phyloP scores from a whole-genome alignment of 2,797 vertebrate species.

The Enteromius fasciolatus region DNA sequence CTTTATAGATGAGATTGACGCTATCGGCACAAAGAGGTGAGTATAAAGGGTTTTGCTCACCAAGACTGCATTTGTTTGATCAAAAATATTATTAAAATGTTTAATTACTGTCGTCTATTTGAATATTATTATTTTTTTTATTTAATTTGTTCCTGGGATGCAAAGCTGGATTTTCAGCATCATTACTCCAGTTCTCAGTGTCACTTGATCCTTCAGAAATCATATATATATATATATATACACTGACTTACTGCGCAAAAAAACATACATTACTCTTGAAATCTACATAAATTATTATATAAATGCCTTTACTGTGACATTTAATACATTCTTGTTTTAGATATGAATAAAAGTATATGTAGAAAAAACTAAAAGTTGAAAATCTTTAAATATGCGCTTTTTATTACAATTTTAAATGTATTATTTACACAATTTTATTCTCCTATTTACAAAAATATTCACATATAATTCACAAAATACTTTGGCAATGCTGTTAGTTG shows the following conservation, averaged over 20 bases:
- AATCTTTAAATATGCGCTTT: background rate
- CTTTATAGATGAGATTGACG: slow-evolving; percentile 88
- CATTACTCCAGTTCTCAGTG: background rate
- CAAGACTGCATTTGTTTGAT: background rate
- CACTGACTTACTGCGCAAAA: background rate
- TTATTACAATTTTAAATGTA: background rate
- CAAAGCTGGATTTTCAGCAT: background rate
- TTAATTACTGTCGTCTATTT: background rate
- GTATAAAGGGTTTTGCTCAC: background rate
- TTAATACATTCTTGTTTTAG: background rate
- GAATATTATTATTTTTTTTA: background rate
- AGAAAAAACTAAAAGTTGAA: background rate
- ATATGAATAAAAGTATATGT: background rate
- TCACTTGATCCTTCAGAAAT: background rate
- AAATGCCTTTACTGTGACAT: background rate
- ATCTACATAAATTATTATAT: no score
- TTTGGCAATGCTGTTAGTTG: background rate
- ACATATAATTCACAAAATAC: background rate
- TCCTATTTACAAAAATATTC: background rate
- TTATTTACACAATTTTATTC: background rate
- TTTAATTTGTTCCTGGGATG: background rate
- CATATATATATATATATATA: background rate
- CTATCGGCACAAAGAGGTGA: slow-evolving; percentile 88
- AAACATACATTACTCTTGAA: background rate
- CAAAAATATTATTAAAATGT: background rate